phyloP scores from a whole-genome alignment of 1,140 invertebrate genomes.

The Pissodes strobi region DNA sequence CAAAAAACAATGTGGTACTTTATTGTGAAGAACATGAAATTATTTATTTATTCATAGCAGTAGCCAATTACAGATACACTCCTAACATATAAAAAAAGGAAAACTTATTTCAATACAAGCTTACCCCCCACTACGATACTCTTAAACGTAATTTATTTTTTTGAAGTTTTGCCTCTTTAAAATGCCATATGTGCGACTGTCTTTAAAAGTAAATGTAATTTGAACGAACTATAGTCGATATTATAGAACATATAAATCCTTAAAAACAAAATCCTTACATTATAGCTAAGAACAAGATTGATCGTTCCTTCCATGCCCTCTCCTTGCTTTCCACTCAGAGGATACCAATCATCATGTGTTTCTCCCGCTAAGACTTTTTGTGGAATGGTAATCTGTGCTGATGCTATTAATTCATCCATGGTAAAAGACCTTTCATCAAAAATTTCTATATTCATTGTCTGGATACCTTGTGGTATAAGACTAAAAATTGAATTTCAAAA shows the following conservation, averaged over 20 bases:
- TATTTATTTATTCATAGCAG: too few species aligned
- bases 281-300: conserved; percentile 75
- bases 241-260: neutral
- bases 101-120: too few species aligned
- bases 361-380: conserved; percentile 80
- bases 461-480: conserved; percentile 84
- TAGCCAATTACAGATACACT: too few species aligned
- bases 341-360: conserved; percentile 93
- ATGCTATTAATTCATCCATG: conserved; percentile 93
- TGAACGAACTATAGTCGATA: too few species aligned
- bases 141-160: too few species aligned
- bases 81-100: too few species aligned
- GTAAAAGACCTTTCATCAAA: conserved; percentile 97
- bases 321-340: conserved; percentile 88
- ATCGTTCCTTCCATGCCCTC: conserved; percentile 90
- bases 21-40: too few species aligned
- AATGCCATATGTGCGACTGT: too few species aligned
- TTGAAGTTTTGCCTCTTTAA: neutral
- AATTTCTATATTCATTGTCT: conserved; percentile 89
- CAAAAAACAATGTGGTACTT: too few species aligned
- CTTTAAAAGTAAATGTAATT: too few species aligned
- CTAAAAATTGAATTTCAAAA: conserved; percentile 58
- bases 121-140: too few species aligned
- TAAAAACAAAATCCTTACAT: conserved; percentile 63
- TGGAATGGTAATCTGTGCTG: conserved; percentile 86